Evolutionary conservation across 2,888 invertebrate genomes (phyloP).

Genomic region (Theodoxus fluviatilis): DNA sequence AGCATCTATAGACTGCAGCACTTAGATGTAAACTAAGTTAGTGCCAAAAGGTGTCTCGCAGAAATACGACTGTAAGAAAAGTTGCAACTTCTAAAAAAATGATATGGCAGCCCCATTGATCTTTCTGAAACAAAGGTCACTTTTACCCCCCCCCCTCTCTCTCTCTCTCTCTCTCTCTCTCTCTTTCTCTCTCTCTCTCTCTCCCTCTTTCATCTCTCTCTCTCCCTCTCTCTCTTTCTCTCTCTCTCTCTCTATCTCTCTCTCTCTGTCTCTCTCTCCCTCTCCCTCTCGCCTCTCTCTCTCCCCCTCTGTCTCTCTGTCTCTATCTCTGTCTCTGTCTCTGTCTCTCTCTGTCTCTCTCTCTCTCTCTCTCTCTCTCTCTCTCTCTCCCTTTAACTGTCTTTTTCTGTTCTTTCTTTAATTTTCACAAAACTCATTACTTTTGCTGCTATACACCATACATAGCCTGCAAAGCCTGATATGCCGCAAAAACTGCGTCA

Average conservation of each 20-base stretch:
- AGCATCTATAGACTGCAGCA: too few species aligned
- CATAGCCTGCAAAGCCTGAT: too few species aligned
- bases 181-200: background rate
- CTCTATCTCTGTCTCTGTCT: background rate
- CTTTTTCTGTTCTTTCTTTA: constrained; percentile 19
- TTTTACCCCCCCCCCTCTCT: too few species aligned
- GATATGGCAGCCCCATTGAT: too few species aligned
- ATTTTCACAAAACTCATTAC: too few species aligned
- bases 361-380: background rate
- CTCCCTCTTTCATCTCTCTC: background rate
- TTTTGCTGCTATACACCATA: too few species aligned
- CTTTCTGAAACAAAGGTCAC: too few species aligned
- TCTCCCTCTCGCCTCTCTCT: background rate
- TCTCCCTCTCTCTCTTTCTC: background rate
- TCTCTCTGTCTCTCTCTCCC: background rate
- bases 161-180: background rate
- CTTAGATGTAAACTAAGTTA: too few species aligned
- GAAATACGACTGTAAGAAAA: too few species aligned
- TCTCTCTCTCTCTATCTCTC: constrained; percentile 5
- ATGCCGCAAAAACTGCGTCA: too few species aligned
- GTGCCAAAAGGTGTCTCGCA: too few species aligned
- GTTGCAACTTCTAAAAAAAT: too few species aligned
- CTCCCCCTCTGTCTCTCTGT: background rate
- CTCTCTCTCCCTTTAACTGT: background rate
- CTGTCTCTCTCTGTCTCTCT: background rate